Conservation (phyloP, 2,888 invertebrate genomes). For the Pyrocoelia pectoralis region DNA sequence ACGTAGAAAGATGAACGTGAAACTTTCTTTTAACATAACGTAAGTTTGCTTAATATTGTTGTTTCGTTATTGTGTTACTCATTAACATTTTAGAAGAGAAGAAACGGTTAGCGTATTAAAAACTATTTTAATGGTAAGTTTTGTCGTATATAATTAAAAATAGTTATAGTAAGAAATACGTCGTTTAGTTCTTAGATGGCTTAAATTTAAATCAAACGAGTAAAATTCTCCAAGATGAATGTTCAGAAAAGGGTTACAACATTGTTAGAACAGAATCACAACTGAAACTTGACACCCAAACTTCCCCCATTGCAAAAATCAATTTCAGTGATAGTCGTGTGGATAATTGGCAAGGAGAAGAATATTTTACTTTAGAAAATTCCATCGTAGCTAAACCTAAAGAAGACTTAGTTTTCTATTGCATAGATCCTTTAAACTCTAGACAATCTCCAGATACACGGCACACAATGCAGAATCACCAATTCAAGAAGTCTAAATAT, state of each 20-base stretch:
- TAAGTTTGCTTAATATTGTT: conserved; percentile 22
- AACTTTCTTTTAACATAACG: conserved; percentile 18
- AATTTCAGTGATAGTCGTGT: neutral
- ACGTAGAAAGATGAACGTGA: conserved; percentile 16
- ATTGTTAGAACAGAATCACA: conserved; percentile 4
- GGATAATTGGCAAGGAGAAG: too few relatives aligned
- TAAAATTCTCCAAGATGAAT: conserved; percentile 30
- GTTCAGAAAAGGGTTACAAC: conserved; percentile 22
- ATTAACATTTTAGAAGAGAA: conserved; percentile 38
- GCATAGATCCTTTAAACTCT: neutral
- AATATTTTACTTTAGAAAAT: too few relatives aligned
- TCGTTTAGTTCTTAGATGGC: conserved; percentile 36
- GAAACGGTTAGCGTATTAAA: conserved; percentile 33
- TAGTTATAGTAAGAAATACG: conserved; percentile 5
- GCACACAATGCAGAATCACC: neutral
- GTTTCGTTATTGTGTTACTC: conserved; percentile 9
- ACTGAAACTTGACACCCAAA: neutral
- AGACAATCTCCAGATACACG: neutral
- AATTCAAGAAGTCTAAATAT: neutral
- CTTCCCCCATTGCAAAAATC: neutral
- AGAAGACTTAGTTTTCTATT: neutral
- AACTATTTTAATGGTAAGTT: conserved; percentile 38
- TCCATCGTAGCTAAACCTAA: neutral
- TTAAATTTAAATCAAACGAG: conserved; percentile 34
- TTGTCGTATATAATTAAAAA: neutral